Evolutionary conservation across 2,797 vertebrate species (phyloP), one percentile per base, ranked within the genome.

Genomic region (Sphaeramia orbicularis): DNA sequence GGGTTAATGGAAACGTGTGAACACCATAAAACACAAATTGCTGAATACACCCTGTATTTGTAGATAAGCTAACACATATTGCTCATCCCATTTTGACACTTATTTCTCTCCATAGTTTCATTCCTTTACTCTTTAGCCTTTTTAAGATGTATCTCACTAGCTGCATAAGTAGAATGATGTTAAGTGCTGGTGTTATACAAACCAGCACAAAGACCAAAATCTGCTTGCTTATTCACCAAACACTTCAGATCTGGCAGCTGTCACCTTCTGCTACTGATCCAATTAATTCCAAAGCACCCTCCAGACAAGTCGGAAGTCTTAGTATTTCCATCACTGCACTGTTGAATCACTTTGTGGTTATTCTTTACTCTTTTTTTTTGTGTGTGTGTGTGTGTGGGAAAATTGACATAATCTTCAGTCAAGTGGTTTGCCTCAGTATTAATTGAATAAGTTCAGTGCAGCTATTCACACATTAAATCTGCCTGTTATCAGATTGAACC

Each of bases 231-330:
- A 5, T 42, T 66, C 30, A 68, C 50, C 2, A 41, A 49, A 50
- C 15, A 18, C 11, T 7, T 32, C 32, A 48, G 21, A 14, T 10
- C 16, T 15, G 4, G n/a, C 3, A 2, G 4, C 35, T 42, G 24
- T 42, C 43, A 11, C 19, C 10, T 57, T 54, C 47, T 13, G 50
- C 40, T 16, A 65, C 30, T 6, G 40, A 54, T 70, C 24, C 24
- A 42, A 70, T 76, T 50, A 57, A 71, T 65, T 55, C 45, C 16
- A 51, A 43, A 71, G 35, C 56, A 30, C 37, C n/a, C 11, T 9
- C 24, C 18, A n/a, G 16, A 76, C 73, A 45, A 56, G 7, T 59
- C 38, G 3, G 57, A 65, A 37, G 14, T n/a, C 19, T 48, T 2
- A 8, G 8, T 16, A 47, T 75, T 67, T 65, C 58, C 37, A 4